A percentile compares a stretch with the other conserved stretches of the same genome.
Evolutionary conservation across 2,888 invertebrate species (phyloP).

Genomic region (Andrena bucephala): DNA sequence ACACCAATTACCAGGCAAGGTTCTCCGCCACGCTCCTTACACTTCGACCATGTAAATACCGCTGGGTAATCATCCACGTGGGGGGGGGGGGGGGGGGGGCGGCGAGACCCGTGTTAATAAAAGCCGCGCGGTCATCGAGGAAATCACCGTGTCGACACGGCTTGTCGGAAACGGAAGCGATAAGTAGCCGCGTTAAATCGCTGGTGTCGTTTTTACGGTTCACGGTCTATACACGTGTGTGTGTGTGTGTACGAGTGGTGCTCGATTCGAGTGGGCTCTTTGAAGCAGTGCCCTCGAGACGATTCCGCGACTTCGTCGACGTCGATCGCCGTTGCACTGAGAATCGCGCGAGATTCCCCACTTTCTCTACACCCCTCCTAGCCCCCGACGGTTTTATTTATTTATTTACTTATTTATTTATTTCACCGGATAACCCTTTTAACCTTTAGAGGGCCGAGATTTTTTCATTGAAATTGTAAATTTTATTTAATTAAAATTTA

Average conservation of each 20-base stretch:
- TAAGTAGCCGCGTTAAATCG: slow-evolving; percentile 37
- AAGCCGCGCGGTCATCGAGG: slow-evolving; percentile 18
- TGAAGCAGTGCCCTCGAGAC: slow-evolving; percentile 21
- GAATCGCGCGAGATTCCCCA: neutral
- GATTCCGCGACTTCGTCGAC: slow-evolving; percentile 35
- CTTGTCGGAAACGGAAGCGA: slow-evolving; percentile 43
- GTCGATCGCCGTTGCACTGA: slow-evolving; percentile 16
- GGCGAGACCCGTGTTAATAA: neutral
- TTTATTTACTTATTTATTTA: too few species aligned
- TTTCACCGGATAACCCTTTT: too few species aligned
- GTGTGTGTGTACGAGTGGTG: slow-evolving; percentile 22
- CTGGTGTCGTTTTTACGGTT: slow-evolving; percentile 21
- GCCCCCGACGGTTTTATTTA: too few species aligned
- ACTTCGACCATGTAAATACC: slow-evolving; percentile 8
- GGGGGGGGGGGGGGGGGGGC: too few species aligned
- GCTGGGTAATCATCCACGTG: neutral
- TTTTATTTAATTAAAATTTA: too few species aligned
- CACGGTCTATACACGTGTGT: neutral
- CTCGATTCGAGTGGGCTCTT: slow-evolving; percentile 51
- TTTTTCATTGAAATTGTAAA: too few species aligned
- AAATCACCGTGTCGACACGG: slow-evolving; percentile 8
- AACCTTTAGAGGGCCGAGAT: too few species aligned
- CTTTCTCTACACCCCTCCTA: neutral
- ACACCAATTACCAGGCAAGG: slow-evolving; percentile 1
- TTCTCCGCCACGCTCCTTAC: neutral